Conservation (phyloP, 2,888 invertebrate species). For the Latheticus oryzae region DNA sequence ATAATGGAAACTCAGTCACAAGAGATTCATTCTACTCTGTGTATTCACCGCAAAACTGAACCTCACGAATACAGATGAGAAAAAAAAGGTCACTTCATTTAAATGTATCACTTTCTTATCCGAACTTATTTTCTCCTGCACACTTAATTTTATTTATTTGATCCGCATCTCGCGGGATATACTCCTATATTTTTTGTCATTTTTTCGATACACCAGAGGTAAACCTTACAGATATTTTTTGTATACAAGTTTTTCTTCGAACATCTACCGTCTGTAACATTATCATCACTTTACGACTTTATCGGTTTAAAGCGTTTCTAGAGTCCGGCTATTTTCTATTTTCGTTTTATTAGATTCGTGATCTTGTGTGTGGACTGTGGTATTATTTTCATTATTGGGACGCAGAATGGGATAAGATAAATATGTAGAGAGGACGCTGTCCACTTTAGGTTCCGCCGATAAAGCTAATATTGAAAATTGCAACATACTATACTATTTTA, state of each 20-base stretch:
- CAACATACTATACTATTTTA: conserved; percentile 7
- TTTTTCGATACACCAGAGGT: conserved; percentile 19
- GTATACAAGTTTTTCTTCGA: conserved; percentile 5
- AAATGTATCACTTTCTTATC: conserved; percentile 47
- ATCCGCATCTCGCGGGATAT: conserved; percentile 38
- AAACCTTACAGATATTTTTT: conserved; percentile 17
- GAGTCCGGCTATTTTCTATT: conserved; percentile 24
- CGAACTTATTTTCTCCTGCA: conserved; percentile 29
- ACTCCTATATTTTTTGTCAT: conserved; percentile 34
- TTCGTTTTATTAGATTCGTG: conserved; percentile 37
- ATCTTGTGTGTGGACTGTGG: conserved; percentile 44
- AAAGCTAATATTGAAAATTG: conserved; percentile 21
- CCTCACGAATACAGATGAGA: conserved; percentile 47
- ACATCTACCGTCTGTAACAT: conserved; percentile 27
- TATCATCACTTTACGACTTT: conserved; percentile 40
- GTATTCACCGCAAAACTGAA: conserved; percentile 45
- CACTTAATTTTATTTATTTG: conserved; percentile 49
- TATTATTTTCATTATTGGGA: conserved; percentile 28
- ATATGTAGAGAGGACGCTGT: conserved; percentile 12
- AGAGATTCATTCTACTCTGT: conserved; percentile 46
- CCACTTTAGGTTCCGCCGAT: conserved; percentile 16
- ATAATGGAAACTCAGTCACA: conserved; percentile 47
- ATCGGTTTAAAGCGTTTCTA: conserved; percentile 38
- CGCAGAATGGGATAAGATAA: conserved; percentile 28
- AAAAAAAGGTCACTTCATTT: conserved; percentile 47